Base-by-base conservation (phyloP, 2,113 vertebrate genomes). In the Uria lomvia region DNA sequence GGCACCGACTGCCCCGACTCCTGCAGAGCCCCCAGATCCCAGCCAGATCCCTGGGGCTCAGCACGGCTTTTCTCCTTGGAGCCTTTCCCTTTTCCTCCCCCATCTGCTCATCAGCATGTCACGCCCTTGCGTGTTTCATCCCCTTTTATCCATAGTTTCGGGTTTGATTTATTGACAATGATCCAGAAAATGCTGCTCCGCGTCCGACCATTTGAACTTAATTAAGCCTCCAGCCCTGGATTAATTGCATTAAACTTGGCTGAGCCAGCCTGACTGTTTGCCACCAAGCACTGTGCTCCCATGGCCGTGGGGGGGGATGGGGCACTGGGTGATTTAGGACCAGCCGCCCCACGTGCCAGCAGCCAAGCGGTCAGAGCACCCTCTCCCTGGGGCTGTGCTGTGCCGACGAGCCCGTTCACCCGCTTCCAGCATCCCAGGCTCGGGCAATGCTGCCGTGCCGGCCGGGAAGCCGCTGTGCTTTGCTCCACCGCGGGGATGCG, bases 221-320 rank as follows among this genome's bases (percentile, higher is more conserved):
- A 94, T 95, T 90, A 96, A 96, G 87, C 94, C 50, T 90, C 72
- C 66, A 79, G 73, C 85, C 62, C 76, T 22, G 56, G 60, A 95
- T 93, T 96, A 95, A 96, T 96, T 92, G 83, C 88, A 78, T 86
- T 79, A 87, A 96, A 95, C 60, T 66, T 86, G 79, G 86, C 96
- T 75, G 58, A 79, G 74, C 76, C 77, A 42, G 38, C 21, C 76
- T 52, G 68, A 73, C 74, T 8, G 3, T 3, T 17, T 70, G 73
- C 29, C 78, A 65, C 56, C 0, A 0, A 77, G 42, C 3, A 5
- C 78, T 1, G 0, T 0, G 0, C 20, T 47, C 58, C 71, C 0
- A 0, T 8, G 81, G 77, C 73, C 0, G 0, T 3, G 19, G 1
- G 7, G 60, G 42, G 24, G 38, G 15, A 26, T 1, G 8, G 47